Evolutionary conservation across 1,140 invertebrate species (phyloP), one percentile per base, ranked within the genome.

Genomic region (Homalodisca vitripennis): DNA sequence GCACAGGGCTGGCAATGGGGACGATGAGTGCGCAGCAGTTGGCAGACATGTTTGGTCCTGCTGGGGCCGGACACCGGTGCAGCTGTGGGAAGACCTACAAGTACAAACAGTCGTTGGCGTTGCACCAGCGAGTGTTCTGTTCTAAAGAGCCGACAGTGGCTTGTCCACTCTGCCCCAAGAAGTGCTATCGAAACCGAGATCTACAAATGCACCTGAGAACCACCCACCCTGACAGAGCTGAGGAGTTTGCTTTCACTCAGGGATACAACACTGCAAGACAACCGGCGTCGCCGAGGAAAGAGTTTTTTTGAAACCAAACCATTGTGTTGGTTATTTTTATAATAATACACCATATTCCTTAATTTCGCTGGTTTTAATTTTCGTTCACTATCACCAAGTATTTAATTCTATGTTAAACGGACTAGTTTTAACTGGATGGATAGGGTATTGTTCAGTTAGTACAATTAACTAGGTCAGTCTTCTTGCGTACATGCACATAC

Each of bases 21-120:
- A n/a, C 46, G 10, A 51, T 55, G 32, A 26, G 47, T 31, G n/a
- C 48, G 32, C 30, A 47, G 24, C 17, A 22, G 31, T 66, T 30
- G 24, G 20, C 34, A 17, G 57, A 30, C 29, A 32, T 70, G 13
- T 34, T 48, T 14, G 27, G 31, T 20, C 3, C n/a, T 17, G 10
- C 3, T n/a, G n/a, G n/a, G n/a, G 57, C 13, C 13, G 10, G 14
- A n/a, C 55, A 60, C 24, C 24, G 22, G 1, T 67, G 65, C 30
- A 41, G n/a, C 71, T 80, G 79, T 67, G 75, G 76, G 29, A 74
- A 77, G 51, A 73, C 72, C 10, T 81, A 81, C 69, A 77, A 77
- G 17, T 77, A 78, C 20, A 80, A 78, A 41, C 76, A 78, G 29
- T 77, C 74, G 47, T 71, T 81, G 10, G 73, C 68, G 1, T 41